Percentiles rank a stretch among this genome's conserved stretches.
Evolutionary conservation across 2,888 invertebrate genomes (phyloP).

Genomic region (Meteorus colon): DNA sequence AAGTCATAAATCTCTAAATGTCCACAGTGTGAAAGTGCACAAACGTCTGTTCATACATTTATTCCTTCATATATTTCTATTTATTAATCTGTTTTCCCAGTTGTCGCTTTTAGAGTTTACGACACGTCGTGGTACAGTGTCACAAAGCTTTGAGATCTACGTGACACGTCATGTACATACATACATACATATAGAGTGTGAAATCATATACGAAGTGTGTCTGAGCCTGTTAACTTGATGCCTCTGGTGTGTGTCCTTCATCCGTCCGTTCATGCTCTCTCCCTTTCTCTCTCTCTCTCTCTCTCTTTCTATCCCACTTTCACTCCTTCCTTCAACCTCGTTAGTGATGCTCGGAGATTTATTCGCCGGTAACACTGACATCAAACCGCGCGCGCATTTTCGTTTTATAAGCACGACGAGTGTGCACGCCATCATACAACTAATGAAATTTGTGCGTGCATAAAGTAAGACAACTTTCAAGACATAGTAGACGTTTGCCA

Average conservation of each 20-base stretch:
- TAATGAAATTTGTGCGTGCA: slow-evolving; percentile 34
- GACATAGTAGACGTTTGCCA: slow-evolving; percentile 10
- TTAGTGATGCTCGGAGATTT: slow-evolving; percentile 29
- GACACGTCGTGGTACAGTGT: slow-evolving; percentile 1
- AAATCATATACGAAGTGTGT: background rate
- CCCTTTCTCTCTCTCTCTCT: slow-evolving; percentile 21
- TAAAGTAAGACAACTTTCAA: background rate
- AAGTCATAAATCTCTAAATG: background rate
- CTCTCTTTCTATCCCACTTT: background rate
- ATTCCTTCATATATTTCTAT: slow-evolving; percentile 11
- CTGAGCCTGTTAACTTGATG: slow-evolving; percentile 2
- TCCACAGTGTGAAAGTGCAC: background rate
- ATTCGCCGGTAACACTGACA: slow-evolving; percentile 12
- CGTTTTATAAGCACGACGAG: background rate
- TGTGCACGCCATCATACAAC: slow-evolving; percentile 11
- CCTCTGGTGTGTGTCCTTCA: slow-evolving; percentile 14
- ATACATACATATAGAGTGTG: background rate
- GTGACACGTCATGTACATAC: slow-evolving; percentile 5
- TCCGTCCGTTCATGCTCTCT: slow-evolving; percentile 15
- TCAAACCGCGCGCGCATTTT: slow-evolving; percentile 17
- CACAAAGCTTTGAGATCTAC: background rate
- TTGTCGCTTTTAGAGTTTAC: slow-evolving; percentile 15
- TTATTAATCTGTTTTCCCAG: slow-evolving; percentile 14
- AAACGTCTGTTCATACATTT: background rate
- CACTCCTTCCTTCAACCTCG: slow-evolving; percentile 23